Conservation (phyloP, 2,113 vertebrate species). For the Formicarius rufipectus region DNA sequence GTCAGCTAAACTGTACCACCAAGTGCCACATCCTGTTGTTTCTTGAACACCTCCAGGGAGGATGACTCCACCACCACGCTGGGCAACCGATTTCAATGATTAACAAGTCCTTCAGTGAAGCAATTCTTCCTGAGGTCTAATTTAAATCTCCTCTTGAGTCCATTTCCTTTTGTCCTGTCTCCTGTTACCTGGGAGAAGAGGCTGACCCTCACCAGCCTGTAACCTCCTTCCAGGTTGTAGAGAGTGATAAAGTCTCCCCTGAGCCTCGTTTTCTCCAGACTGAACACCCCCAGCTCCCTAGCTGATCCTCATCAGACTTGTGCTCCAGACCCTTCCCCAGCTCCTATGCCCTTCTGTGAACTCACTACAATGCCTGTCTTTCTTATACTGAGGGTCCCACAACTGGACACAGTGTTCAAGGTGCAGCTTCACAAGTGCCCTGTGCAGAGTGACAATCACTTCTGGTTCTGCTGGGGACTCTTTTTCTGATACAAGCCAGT, state of each 20-base stretch:
- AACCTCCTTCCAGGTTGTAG: neutral
- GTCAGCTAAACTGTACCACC: neutral
- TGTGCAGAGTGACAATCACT: neutral
- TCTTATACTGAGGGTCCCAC: neutral
- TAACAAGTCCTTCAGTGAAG: neutral
- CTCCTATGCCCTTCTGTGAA: neutral
- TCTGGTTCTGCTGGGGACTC: neutral
- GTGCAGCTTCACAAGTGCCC: fast-evolving
- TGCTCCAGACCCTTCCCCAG: neutral
- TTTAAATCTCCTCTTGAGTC: neutral
- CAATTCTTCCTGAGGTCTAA: neutral
- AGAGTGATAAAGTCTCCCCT: neutral
- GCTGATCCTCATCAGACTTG: neutral
- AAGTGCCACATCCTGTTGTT: fast-evolving
- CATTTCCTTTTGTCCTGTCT: neutral
- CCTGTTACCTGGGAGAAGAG: neutral
- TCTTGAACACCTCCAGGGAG: neutral
- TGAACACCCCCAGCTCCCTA: neutral
- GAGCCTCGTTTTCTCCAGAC: neutral
- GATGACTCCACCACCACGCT: neutral
- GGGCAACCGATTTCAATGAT: neutral
- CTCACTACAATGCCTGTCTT: neutral
- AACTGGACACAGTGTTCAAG: neutral
- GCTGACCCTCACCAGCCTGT: neutral
- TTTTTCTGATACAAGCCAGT: neutral